phyloP scores from a whole-genome alignment of 2,797 vertebrate species.

The Iguana delicatissima region DNA sequence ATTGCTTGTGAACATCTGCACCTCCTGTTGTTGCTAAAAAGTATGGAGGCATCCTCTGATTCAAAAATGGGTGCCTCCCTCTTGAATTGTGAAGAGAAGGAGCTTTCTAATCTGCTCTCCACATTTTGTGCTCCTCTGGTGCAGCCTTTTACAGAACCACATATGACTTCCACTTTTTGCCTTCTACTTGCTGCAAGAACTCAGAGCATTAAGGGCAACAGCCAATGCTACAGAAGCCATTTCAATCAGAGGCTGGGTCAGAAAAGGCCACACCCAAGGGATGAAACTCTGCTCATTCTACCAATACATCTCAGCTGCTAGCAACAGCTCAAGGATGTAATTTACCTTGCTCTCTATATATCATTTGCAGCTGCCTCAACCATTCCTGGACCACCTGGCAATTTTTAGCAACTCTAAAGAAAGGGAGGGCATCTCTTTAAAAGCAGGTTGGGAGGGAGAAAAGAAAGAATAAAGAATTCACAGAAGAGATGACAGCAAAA shows the following conservation, averaged over 20 bases:
- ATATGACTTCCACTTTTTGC: neutral
- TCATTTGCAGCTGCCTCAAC: neutral
- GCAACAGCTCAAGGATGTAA: neutral
- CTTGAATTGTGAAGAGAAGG: neutral
- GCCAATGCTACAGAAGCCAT: neutral
- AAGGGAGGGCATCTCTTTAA: neutral
- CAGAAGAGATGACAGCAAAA: too few relatives aligned
- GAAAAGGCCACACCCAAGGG: neutral
- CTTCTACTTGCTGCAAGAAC: neutral
- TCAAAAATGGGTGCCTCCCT: too few relatives aligned
- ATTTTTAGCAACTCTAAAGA: neutral
- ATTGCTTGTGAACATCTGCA: too few relatives aligned
- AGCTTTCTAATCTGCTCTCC: neutral
- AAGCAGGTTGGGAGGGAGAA: too few relatives aligned
- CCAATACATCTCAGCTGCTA: neutral
- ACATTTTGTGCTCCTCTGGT: neutral
- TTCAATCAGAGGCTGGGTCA: constrained; percentile 5
- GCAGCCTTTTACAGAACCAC: neutral
- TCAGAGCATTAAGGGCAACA: neutral
- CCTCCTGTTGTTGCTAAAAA: too few relatives aligned
- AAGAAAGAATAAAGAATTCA: neutral
- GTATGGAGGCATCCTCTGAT: neutral
- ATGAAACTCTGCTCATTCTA: neutral
- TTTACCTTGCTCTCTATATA: neutral
- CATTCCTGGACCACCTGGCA: neutral